Evolutionary conservation across 2,797 vertebrate species (phyloP), one percentile per base, ranked within the genome.

Genomic region (Diceros bicornis): DNA sequence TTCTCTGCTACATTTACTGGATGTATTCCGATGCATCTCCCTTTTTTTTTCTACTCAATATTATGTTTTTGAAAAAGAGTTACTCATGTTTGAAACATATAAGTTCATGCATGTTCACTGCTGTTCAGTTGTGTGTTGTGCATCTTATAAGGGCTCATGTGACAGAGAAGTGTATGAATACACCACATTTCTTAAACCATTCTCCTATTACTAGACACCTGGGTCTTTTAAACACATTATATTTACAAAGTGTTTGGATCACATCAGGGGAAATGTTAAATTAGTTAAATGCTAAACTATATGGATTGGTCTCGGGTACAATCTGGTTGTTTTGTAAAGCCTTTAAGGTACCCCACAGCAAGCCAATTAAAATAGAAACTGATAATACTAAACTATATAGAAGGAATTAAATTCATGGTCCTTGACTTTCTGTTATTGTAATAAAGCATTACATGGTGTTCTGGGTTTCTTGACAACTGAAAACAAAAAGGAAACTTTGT

Each of bases 211-310:
- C 32, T 91, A 91, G 83, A 88, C 29, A 94, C 64, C 71, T 88
- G 64, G 85, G 66, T 72, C 52, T 94, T 97, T 95, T 61, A 95
- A 97, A 92, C 37, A 90, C 34, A 91, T 37, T 66, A 29, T 83
- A 72, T 92, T 96, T 92, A 78, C 59, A 96, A 75, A 92, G 47
- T 62, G 3, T 75, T 93, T 86, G 50, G 88, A 69, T 94, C 50
- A 68, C 75, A 74, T 75, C 27, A 25, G 69, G 44, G 82, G 50
- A 91, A 93, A 96, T 72, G 55, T 72, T 77, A 92, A 90, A 88
- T 77, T 59, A 84, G 27, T 83, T 77, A 92, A 95, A 97, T 95
- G 68, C 81, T 93, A 97, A 96, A 91, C 69, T 90, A 68, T 64
- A 93, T 59, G 77, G 61, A 69, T 91, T 61, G 27, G 32, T 74